These are phyloP conservation scores for Caenorhabditis inopinata DNA, from an alignment of 1,140 invertebrate genomes.

Conservation along the genomic window DNA sequence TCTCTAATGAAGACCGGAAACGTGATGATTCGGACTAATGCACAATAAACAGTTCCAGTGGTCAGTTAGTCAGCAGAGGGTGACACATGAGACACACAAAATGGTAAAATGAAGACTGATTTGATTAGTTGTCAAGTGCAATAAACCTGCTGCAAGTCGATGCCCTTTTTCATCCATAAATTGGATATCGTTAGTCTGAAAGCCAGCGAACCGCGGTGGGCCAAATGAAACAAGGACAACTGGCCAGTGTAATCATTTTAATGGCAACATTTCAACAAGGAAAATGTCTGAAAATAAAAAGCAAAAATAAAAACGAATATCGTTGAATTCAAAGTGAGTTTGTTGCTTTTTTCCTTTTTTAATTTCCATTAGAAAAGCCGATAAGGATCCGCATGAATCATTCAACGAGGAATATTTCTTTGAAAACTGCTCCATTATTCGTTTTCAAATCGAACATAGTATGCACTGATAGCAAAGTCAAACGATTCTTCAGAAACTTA, in stretches of 20 bases:
- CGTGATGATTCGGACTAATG: slow-evolving; percentile 29
- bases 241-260: neutral
- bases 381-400: too few species aligned
- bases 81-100: neutral
- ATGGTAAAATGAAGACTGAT: slow-evolving; percentile 11
- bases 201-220: neutral
- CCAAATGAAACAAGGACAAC: neutral
- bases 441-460: too few species aligned
- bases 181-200: slow-evolving; percentile 9
- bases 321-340: too few species aligned
- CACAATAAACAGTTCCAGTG: neutral
- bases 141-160: slow-evolving; percentile 28
- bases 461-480: too few species aligned
- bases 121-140: slow-evolving; percentile 32
- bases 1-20: neutral
- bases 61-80: neutral
- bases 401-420: too few species aligned
- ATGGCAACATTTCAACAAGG: too few species aligned
- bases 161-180: neutral
- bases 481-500: neutral
- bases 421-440: too few species aligned
- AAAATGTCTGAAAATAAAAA: too few species aligned
- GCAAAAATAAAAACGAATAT: too few species aligned
- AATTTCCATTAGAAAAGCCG: too few species aligned
- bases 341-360: too few species aligned